Evolutionary conservation across 2,113 vertebrate genomes (phyloP), one percentile per base, ranked within the genome.

Genomic region (Micromys minutus): DNA sequence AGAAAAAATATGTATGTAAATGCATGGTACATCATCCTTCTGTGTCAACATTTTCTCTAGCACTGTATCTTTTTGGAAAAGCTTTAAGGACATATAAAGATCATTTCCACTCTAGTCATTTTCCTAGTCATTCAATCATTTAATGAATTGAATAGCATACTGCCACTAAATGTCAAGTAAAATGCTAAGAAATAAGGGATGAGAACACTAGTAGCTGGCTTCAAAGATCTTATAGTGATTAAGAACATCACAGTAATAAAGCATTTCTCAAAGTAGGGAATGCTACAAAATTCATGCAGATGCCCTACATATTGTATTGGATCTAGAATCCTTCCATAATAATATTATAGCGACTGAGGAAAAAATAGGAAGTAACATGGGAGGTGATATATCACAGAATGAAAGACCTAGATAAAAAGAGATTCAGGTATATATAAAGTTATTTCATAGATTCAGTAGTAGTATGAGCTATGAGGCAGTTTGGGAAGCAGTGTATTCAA

Each of bases 371-470:
- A 39, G 57, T 12, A 50, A 12, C 13, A 45, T 3, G 12, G 5
- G 7, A 31, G 16, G 39, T 1, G 3, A 7, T 0, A 11, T 3
- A 21, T 42, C 0, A 12, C 21, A 2, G 0, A 67, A 21, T 42
- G 0, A 12, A 26, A 2, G 0, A 67, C 50, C 36, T 24, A 8
- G 15, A 42, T 5, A 26, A 61, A 63, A 7, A 10, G 19, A 71
- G 2, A 3, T 15, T 34, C 45, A 6, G 4, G 3, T 3, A 16
- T n/a, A 26, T 7, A n/a, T 6, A 61, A 76, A 22, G 42, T 17
- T 61, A 50, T 39, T 85, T 21, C 6, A 52, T 5, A 42, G 34
- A 12, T 26, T 0, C 15, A 42, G 50, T 5, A 6, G 3, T 15
- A 6, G 2, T 17, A 34, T 59, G 2, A 2, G 7, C 0, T 11